A percentile compares a stretch with the other conserved stretches of the same genome.
phyloP scores from a whole-genome alignment of 2,888 invertebrate species.

The Ormyrus nitidulus region DNA sequence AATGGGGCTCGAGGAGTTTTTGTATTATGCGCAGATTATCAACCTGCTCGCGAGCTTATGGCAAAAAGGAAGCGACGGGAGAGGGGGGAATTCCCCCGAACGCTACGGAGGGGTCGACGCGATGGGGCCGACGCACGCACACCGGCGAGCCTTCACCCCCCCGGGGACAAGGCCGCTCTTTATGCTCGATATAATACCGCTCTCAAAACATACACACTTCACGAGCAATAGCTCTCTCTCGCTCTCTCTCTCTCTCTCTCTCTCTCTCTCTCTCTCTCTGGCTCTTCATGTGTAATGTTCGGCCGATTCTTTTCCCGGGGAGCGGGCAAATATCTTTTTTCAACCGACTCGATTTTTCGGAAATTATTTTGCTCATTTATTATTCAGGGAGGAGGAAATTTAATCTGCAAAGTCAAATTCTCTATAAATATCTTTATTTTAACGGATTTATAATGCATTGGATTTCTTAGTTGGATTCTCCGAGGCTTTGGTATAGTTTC shows the following conservation, averaged over 20 bases:
- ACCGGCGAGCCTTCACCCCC: conserved; percentile 61
- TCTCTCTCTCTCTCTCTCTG: neutral
- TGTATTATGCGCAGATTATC: conserved; percentile 74
- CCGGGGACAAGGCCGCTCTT: conserved; percentile 74
- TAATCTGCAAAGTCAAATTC: too few relatives aligned
- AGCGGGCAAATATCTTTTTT: too few relatives aligned
- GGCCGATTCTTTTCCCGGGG: too few relatives aligned
- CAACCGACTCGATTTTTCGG: too few relatives aligned
- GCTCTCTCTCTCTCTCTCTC: conserved; percentile 32
- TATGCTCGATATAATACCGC: conserved; percentile 76
- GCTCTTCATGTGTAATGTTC: too few relatives aligned
- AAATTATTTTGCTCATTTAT: too few relatives aligned
- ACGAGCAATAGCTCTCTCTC: conserved; percentile 36
- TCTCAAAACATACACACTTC: conserved; percentile 75
- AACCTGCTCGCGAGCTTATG: conserved; percentile 65
- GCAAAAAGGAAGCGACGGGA: conserved; percentile 58
- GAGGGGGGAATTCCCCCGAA: conserved; percentile 56
- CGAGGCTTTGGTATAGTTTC: too few relatives aligned
- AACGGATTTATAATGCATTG: too few relatives aligned
- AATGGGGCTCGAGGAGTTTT: conserved; percentile 68
- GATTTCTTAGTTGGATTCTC: too few relatives aligned
- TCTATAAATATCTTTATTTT: too few relatives aligned
- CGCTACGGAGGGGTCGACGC: conserved; percentile 60
- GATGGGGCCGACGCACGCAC: conserved; percentile 38
- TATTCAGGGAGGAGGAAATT: too few relatives aligned